Percentiles rank a stretch among this genome's conserved stretches.
Evolutionary conservation across 1,140 invertebrate genomes (phyloP).

Genomic region (Armadillidium nasatum): DNA sequence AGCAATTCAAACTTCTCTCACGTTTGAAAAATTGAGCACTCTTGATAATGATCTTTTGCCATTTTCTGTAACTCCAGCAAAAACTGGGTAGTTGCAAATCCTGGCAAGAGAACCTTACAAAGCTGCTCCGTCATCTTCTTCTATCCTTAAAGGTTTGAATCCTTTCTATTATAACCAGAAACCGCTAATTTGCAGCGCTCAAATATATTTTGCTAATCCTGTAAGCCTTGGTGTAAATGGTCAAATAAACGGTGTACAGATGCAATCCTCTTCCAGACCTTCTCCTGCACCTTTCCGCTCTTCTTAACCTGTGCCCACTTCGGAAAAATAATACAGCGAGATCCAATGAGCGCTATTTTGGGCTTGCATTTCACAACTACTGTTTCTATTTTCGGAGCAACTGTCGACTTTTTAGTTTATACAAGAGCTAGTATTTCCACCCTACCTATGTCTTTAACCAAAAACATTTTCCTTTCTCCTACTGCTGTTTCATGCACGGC

Average conservation of each 20-base stretch:
- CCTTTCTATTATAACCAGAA: not conserved
- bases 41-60: no score
- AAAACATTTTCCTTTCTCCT: not conserved
- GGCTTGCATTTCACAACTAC: not conserved
- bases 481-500: not conserved
- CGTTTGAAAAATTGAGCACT: no score
- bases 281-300: not conserved
- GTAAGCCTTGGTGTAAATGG: slow-evolving; percentile 22
- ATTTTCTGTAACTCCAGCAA: no score
- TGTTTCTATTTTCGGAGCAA: not conserved
- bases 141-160: not conserved
- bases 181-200: not conserved
- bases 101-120: no score
- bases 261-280: slow-evolving; percentile 9
- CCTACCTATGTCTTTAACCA: not conserved
- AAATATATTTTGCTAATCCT: slow-evolving; percentile 17
- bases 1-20: no score
- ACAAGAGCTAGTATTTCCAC: not conserved
- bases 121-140: not conserved
- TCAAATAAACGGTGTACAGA: not conserved
- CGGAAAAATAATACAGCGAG: not conserved
- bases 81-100: no score
- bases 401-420: not conserved
- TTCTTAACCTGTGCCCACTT: not conserved
- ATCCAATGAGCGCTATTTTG: not conserved